These are phyloP conservation scores for Drosophila neocordata DNA, from an alignment of 1,140 invertebrate genomes.

Conservation along the genomic window DNA sequence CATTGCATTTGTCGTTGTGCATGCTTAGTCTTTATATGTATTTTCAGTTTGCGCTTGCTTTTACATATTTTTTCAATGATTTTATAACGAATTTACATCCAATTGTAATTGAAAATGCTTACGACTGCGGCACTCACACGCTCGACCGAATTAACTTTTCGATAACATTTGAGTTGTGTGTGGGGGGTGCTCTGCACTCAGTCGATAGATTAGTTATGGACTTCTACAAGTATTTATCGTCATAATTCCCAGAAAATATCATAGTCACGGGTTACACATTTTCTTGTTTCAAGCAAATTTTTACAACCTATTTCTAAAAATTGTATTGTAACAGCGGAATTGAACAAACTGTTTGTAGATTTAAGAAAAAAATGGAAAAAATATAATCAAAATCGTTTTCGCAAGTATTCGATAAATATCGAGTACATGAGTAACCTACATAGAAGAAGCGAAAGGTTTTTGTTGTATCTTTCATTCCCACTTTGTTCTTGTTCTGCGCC, in stretches of 20 bases:
- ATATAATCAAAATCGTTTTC: no score
- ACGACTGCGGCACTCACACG: slow-evolving; percentile 45
- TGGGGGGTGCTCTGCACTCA: background rate
- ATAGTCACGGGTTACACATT: background rate
- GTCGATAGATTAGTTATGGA: slow-evolving; percentile 32
- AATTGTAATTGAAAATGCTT: slow-evolving; percentile 58
- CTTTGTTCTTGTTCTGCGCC: slow-evolving; percentile 53
- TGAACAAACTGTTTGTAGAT: no score
- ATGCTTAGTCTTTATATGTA: slow-evolving; percentile 17
- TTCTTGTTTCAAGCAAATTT: background rate
- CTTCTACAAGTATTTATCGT: background rate
- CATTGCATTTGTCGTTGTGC: slow-evolving; percentile 26
- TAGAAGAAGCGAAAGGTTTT: slow-evolving; percentile 28
- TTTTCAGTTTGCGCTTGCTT: slow-evolving; percentile 30
- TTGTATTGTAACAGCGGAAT: no score
- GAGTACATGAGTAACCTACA: slow-evolving; percentile 26
- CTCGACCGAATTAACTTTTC: slow-evolving; percentile 55
- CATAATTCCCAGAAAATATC: background rate
- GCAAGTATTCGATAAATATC: slow-evolving; percentile 3
- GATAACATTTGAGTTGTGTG: slow-evolving; percentile 31
- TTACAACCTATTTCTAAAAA: background rate
- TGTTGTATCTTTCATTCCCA: slow-evolving; percentile 41
- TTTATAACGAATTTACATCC: slow-evolving; percentile 65
- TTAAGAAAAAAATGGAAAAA: no score
- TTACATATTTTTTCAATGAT: slow-evolving; percentile 64